Evolutionary conservation across 2,113 vertebrate species (phyloP).

Genomic region (Syngnathus typhle): DNA sequence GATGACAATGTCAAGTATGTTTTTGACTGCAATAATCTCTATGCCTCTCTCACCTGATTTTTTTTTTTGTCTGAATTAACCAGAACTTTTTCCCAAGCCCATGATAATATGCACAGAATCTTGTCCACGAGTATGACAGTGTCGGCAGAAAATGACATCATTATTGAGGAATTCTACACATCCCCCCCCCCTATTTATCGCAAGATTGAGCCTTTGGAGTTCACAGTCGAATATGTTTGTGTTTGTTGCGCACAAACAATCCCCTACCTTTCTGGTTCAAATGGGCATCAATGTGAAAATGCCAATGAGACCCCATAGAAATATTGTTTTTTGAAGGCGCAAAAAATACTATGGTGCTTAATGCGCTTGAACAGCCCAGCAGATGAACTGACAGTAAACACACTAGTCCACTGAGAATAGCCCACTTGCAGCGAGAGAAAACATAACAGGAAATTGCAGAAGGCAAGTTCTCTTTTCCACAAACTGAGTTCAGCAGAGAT

Average conservation of each 20-base stretch:
- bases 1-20: background rate
- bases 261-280: background rate
- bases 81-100: background rate
- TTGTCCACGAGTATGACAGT: background rate
- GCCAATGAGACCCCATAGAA: background rate
- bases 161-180: background rate
- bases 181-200: background rate
- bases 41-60: background rate
- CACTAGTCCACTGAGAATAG: conserved; percentile 48
- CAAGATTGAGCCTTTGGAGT: background rate
- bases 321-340: background rate
- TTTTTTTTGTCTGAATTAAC: background rate
- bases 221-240: background rate
- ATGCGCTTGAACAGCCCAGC: conserved; percentile 39
- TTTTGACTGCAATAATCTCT: background rate
- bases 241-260: background rate
- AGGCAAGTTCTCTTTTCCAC: conserved; percentile 24
- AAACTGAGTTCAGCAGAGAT: conserved; percentile 3
- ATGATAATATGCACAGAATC: background rate
- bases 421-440: conserved; percentile 36
- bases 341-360: background rate
- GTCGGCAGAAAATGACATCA: background rate
- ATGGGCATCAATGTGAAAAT: background rate
- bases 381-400: conserved; percentile 43
- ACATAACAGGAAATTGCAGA: conserved; percentile 57